Percentiles rank a stretch among this genome's conserved stretches.
Conservation (phyloP, 2,113 vertebrate species). For the Tyrannus savana region DNA sequence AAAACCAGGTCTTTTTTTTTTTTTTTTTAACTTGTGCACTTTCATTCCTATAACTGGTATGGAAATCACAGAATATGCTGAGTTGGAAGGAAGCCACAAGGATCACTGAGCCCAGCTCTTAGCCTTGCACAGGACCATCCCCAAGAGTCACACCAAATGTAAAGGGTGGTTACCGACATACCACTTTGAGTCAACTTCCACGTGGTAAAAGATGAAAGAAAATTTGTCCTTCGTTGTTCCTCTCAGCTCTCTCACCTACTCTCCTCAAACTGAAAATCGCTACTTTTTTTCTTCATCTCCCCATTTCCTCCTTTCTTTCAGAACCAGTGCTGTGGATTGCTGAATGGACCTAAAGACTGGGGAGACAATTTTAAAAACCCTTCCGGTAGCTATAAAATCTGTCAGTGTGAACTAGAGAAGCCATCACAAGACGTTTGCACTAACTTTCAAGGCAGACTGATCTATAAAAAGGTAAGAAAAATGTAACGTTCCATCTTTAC, state of each 20-base stretch:
- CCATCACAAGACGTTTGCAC: background rate
- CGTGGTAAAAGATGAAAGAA: background rate
- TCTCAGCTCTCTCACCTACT: background rate
- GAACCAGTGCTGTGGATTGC: constrained; percentile 75
- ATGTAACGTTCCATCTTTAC: background rate
- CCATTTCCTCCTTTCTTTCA: constrained; percentile 38
- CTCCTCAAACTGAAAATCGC: background rate
- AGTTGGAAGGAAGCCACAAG: background rate
- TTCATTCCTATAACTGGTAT: background rate
- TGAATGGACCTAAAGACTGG: constrained; percentile 67
- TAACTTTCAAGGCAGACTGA: accelerated
- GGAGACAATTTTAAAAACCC: background rate
- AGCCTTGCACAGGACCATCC: background rate
- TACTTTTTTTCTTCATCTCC: background rate
- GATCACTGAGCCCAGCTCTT: background rate
- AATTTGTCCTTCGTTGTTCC: background rate
- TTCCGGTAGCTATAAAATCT: background rate
- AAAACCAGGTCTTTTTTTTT: background rate
- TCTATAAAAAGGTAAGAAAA: constrained; percentile 36
- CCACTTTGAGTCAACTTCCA: background rate
- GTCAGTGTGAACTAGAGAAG: background rate
- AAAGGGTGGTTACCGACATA: background rate
- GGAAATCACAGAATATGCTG: background rate
- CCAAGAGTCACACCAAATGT: background rate
- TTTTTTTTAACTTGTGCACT: background rate